Percentiles rank a stretch among this genome's conserved stretches.
Evolutionary conservation across 2,888 invertebrate genomes (phyloP).

Genomic region (Agrotis segetum): DNA sequence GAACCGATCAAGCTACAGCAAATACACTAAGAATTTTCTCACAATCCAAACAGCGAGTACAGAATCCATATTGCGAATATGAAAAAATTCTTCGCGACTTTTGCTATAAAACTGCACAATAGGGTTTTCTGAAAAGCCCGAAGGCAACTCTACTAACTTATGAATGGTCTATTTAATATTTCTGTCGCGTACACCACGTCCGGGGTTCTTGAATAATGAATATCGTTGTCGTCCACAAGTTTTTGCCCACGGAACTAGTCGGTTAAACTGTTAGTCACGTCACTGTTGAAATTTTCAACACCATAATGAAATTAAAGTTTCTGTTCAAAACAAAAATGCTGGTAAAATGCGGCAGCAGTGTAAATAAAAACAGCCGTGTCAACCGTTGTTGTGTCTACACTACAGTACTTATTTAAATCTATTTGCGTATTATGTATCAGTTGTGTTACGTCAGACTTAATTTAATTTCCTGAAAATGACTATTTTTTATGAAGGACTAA

Average conservation of each 20-base stretch:
- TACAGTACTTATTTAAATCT: constrained; percentile 23
- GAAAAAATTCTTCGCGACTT: constrained; percentile 18
- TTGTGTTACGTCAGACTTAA: constrained; percentile 16
- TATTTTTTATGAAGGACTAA: constrained; percentile 8
- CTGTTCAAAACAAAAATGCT: constrained; percentile 16
- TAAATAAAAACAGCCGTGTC: constrained; percentile 16
- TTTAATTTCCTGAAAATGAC: constrained; percentile 14
- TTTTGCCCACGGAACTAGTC: constrained; percentile 53
- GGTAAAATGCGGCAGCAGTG: constrained; percentile 22
- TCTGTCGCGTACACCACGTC: constrained; percentile 69
- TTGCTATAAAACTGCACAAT: constrained; percentile 40
- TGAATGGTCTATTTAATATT: constrained; percentile 69
- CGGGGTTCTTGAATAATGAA: constrained; percentile 72
- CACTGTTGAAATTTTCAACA: constrained; percentile 24
- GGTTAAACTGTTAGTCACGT: constrained; percentile 30
- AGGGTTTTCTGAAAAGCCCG: constrained; percentile 42
- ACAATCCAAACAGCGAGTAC: constrained; percentile 9
- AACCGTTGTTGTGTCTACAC: constrained; percentile 43
- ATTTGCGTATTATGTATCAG: constrained; percentile 28
- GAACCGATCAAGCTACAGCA: constrained; percentile 9
- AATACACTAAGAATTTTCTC: constrained; percentile 26
- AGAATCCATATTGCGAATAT: constrained; percentile 13
- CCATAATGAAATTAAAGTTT: constrained; percentile 34
- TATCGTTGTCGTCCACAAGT: constrained; percentile 55
- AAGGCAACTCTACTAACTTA: constrained; percentile 46